These are phyloP conservation scores for Gasterosteus aculeatus DNA, from an alignment of 2,113 vertebrate genomes.

Conservation along the genomic window DNA sequence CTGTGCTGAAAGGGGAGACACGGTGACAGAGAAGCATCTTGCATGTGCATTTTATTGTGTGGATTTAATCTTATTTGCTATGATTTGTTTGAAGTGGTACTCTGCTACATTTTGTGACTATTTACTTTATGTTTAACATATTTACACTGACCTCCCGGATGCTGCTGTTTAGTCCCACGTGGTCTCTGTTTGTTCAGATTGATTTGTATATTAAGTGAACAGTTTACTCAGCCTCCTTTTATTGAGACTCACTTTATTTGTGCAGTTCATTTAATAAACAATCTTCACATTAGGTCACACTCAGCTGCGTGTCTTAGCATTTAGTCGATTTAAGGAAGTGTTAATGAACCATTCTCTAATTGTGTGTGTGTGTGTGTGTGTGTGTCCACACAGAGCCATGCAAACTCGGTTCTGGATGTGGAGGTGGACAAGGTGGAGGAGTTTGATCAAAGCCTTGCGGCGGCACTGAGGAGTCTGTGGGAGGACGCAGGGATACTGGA, in stretches of 20 bases:
- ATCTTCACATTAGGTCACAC: background rate
- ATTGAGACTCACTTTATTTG: background rate
- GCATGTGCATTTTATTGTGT: too few relatives aligned
- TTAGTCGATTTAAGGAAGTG: background rate
- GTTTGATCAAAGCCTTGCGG: constrained; percentile 74
- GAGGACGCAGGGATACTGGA: constrained; percentile 84
- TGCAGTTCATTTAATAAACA: too few relatives aligned
- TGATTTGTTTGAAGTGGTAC: too few relatives aligned
- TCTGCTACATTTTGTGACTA: too few relatives aligned
- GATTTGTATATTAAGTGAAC: too few relatives aligned
- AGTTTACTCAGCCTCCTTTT: background rate
- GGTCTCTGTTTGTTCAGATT: too few relatives aligned
- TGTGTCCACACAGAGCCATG: constrained; percentile 73
- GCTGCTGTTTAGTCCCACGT: too few relatives aligned
- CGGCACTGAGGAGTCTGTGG: constrained; percentile 85
- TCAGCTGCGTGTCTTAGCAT: background rate
- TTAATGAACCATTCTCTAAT: background rate
- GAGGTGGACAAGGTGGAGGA: constrained; percentile 84
- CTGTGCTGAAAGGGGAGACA: too few relatives aligned
- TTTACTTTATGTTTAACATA: too few relatives aligned
- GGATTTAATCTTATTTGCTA: too few relatives aligned
- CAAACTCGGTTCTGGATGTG: constrained; percentile 80
- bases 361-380: background rate
- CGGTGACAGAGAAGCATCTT: too few relatives aligned
- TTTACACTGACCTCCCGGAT: too few relatives aligned